Conservation (phyloP, 2,888 invertebrate genomes). For the Crematogaster levior region DNA sequence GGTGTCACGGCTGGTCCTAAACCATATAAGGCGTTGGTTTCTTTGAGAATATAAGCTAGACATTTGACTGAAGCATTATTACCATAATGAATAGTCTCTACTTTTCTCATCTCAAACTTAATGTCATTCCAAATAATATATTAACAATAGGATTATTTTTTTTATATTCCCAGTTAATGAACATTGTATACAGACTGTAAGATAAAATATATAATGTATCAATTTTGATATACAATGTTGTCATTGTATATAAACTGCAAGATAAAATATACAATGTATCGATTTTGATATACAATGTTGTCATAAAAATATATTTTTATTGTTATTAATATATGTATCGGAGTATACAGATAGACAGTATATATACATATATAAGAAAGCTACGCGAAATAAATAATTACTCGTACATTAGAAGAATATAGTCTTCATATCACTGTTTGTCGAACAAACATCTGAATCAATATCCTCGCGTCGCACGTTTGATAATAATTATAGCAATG, state of each 20-base stretch:
- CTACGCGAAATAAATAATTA: slow-evolving; percentile 69
- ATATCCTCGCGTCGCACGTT: slow-evolving; percentile 42
- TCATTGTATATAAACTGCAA: background rate
- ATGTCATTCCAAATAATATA: background rate
- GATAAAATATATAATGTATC: background rate
- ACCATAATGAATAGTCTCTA: background rate
- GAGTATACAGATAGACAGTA: slow-evolving; percentile 48
- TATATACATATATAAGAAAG: slow-evolving; percentile 46
- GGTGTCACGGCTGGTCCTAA: slow-evolving; percentile 92
- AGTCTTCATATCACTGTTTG: slow-evolving; percentile 67
- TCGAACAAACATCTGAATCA: slow-evolving; percentile 50
- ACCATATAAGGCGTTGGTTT: slow-evolving; percentile 90
- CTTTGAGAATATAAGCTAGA: slow-evolving; percentile 84
- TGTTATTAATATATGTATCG: slow-evolving; percentile 54
- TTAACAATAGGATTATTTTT: background rate
- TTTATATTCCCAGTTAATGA: background rate
- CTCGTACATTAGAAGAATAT: slow-evolving; percentile 66
- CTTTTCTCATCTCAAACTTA: background rate
- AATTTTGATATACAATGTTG: background rate
- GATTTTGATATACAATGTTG: background rate
- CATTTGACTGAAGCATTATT: background rate
- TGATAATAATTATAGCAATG: slow-evolving; percentile 60
- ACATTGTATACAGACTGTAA: background rate
- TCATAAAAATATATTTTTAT: slow-evolving; percentile 51
- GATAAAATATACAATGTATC: background rate